Percentiles rank a stretch among this genome's conserved stretches.
These are phyloP conservation scores for Eulemur macaco DNA, from an alignment of 2,113 vertebrate species.

Conservation along the genomic window DNA sequence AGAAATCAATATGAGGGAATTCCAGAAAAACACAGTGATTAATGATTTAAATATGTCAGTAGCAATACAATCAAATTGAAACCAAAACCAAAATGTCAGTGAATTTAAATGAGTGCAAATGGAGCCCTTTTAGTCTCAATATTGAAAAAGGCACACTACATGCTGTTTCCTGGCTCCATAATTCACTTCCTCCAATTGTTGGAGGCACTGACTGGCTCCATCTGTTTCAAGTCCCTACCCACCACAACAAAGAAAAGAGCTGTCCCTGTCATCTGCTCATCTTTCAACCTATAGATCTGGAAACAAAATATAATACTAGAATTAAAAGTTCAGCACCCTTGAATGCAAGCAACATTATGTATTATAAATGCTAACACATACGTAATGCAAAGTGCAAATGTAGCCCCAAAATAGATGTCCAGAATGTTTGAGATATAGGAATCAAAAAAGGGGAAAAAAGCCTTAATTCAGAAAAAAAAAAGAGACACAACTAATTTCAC, in stretches of 20 bases:
- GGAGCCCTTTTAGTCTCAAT: background rate
- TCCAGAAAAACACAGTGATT: slow-evolving; percentile 25
- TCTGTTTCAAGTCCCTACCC: background rate
- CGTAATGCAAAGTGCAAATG: background rate
- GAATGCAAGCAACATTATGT: background rate
- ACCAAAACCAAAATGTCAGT: slow-evolving; percentile 41
- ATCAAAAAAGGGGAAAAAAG: background rate
- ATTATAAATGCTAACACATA: slow-evolving; percentile 16
- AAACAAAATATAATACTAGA: background rate
- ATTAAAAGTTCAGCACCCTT: slow-evolving; percentile 29
- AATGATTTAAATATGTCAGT: slow-evolving; percentile 26
- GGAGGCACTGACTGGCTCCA: background rate
- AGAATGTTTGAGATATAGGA: slow-evolving; percentile 4
- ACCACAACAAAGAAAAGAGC: slow-evolving; percentile 23
- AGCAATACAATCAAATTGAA: background rate
- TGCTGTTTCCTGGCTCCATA: slow-evolving; percentile 60
- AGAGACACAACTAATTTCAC: slow-evolving; percentile 9
- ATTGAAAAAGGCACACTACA: slow-evolving; percentile 10
- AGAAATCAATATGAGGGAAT: slow-evolving; percentile 42
- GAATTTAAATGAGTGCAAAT: slow-evolving; percentile 44
- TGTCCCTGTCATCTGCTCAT: background rate
- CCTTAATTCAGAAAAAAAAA: background rate
- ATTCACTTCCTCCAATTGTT: slow-evolving; percentile 65
- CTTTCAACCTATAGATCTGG: background rate
- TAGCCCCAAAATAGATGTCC: background rate